These are phyloP conservation scores for Micropoecilia bifurca DNA, from an alignment of 2,797 vertebrate species.

Conservation along the genomic window DNA sequence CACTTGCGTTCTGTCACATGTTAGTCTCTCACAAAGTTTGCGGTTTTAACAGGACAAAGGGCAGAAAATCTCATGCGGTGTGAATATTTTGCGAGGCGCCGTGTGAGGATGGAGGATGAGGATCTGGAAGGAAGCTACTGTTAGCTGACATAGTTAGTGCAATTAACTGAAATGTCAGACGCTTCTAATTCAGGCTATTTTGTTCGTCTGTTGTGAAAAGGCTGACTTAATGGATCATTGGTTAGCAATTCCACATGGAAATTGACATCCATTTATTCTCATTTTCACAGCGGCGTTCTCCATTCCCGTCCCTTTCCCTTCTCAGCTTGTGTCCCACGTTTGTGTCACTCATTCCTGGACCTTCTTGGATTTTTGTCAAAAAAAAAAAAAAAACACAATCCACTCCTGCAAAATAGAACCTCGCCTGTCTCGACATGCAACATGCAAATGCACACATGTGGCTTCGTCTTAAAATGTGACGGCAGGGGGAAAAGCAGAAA, in stretches of 20 bases:
- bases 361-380: conserved; percentile 13
- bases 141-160: conserved; percentile 73
- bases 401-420: conserved; percentile 8
- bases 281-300: conserved; percentile 75
- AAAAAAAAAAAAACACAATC: not conserved
- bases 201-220: conserved; percentile 80
- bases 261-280: conserved; percentile 83
- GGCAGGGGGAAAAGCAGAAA: conserved; percentile 30
- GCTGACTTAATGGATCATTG: conserved; percentile 83
- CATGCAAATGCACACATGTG: not conserved
- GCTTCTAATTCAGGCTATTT: conserved; percentile 82
- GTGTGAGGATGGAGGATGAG: conserved; percentile 41
- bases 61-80: not conserved
- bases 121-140: conserved; percentile 72
- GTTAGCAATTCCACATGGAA: conserved; percentile 84
- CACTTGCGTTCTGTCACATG: not conserved
- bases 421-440: not conserved
- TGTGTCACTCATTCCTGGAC: conserved; percentile 27
- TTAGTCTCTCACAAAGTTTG: not conserved
- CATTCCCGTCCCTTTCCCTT: conserved; percentile 43
- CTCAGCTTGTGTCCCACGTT: conserved; percentile 34
- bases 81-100: not conserved
- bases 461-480: conserved; percentile 18
- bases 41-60: not conserved
- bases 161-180: conserved; percentile 86